Evolutionary conservation across 2,888 invertebrate species (phyloP).

Genomic region (Odontocolon sp.): DNA sequence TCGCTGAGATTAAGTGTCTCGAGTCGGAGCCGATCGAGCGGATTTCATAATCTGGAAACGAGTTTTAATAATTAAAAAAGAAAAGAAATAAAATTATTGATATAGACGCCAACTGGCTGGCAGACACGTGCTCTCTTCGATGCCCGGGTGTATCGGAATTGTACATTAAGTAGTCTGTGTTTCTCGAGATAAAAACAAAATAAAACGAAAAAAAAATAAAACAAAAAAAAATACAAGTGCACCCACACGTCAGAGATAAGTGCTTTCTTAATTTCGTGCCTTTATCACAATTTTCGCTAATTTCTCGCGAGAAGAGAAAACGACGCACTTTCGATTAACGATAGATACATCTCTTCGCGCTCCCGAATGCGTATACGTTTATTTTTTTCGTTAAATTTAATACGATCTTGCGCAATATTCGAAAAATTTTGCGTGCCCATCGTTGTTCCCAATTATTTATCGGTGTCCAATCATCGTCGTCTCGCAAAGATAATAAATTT

Average conservation of each 20-base stretch:
- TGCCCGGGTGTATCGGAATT: constrained; percentile 61
- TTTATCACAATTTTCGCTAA: constrained; percentile 65
- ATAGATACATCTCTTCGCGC: constrained; percentile 26
- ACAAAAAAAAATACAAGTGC: constrained; percentile 57
- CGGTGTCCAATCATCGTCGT: constrained; percentile 53
- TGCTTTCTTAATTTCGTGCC: constrained; percentile 79
- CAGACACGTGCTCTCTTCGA: constrained; percentile 62
- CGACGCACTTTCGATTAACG: constrained; percentile 40
- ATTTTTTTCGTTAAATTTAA: constrained; percentile 18
- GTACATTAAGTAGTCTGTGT: constrained; percentile 72
- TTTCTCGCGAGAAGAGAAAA: constrained; percentile 42
- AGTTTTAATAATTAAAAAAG: too few species aligned
- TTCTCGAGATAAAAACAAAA: constrained; percentile 63
- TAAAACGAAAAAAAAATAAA: constrained; percentile 44
- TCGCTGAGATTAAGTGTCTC: not conserved
- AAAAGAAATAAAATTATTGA: constrained; percentile 60
- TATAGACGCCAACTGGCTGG: constrained; percentile 53
- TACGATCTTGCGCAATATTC: constrained; percentile 10
- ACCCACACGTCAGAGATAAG: constrained; percentile 67
- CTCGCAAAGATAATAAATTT: constrained; percentile 19
- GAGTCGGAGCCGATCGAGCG: constrained; percentile 19
- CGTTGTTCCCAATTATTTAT: constrained; percentile 53
- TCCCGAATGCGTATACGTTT: constrained; percentile 2
- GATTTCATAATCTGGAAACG: constrained; percentile 46
- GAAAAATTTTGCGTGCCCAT: constrained; percentile 29